Evolutionary conservation across 2,888 invertebrate species (phyloP).

Genomic region (Aradus depressus): DNA sequence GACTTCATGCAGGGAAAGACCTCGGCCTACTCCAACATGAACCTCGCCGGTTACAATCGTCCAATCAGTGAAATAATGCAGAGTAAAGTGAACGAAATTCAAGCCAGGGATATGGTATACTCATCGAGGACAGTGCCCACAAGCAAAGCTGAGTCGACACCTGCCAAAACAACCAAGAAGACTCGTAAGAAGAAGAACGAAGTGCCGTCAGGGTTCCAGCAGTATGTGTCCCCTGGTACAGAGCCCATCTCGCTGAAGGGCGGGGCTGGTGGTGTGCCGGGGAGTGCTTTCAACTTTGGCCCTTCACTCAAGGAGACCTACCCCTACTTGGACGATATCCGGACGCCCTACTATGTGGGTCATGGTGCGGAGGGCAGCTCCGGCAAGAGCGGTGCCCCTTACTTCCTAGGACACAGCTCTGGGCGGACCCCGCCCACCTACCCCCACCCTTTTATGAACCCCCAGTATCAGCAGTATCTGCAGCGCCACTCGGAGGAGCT

Average conservation of each 20-base stretch:
- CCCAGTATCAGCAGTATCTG: slow-evolving; percentile 61
- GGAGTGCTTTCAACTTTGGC: slow-evolving; percentile 77
- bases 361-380: slow-evolving; percentile 42
- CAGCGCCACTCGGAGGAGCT: slow-evolving; percentile 51
- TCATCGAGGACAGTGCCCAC: slow-evolving; percentile 17
- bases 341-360: slow-evolving; percentile 34
- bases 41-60: slow-evolving; percentile 21
- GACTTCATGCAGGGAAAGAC: slow-evolving; percentile 29
- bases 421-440: slow-evolving; percentile 24
- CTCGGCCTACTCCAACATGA: slow-evolving; percentile 23
- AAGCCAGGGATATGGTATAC: slow-evolving; percentile 25
- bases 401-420: slow-evolving; percentile 21
- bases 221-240: slow-evolving; percentile 43
- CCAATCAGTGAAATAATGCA: slow-evolving; percentile 24
- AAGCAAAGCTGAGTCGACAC: slow-evolving; percentile 8
- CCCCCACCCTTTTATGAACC: slow-evolving; percentile 34
- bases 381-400: slow-evolving; percentile 25
- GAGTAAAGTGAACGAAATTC: slow-evolving; percentile 18
- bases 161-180: slow-evolving; percentile 23
- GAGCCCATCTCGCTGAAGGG: slow-evolving; percentile 51
- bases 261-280: slow-evolving; percentile 53
- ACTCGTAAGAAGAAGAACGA: slow-evolving; percentile 32
- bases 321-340: slow-evolving; percentile 49
- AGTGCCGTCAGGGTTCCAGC: slow-evolving; percentile 44
- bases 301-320: slow-evolving; percentile 55